Conservation (phyloP, 2,113 vertebrate species). For the human region GRCh38 chr1:183519001-183519500, state of each 20-base stretch:
- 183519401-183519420: background rate
- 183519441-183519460: background rate
- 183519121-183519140: too few species aligned
- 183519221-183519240: background rate
- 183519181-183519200: background rate
- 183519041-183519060: too few species aligned
- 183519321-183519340: conserved; percentile 11
- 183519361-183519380: background rate
- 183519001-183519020: too few species aligned
- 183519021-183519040: too few species aligned
- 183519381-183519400: conserved; percentile 8
- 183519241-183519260: conserved; percentile 25
- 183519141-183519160: too few species aligned
- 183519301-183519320: conserved; percentile 17
- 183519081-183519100: too few species aligned
- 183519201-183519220: background rate
- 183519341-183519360: background rate
- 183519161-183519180: too few species aligned
- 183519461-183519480: background rate
- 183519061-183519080: too few species aligned
- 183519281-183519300: background rate
- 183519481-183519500: background rate
- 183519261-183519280: background rate
- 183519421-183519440: conserved; percentile 2
- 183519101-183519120: too few species aligned